Percentiles rank a stretch among this genome's conserved stretches.
Conservation (phyloP, 2,113 vertebrate genomes). For the Pedetes capensis region DNA sequence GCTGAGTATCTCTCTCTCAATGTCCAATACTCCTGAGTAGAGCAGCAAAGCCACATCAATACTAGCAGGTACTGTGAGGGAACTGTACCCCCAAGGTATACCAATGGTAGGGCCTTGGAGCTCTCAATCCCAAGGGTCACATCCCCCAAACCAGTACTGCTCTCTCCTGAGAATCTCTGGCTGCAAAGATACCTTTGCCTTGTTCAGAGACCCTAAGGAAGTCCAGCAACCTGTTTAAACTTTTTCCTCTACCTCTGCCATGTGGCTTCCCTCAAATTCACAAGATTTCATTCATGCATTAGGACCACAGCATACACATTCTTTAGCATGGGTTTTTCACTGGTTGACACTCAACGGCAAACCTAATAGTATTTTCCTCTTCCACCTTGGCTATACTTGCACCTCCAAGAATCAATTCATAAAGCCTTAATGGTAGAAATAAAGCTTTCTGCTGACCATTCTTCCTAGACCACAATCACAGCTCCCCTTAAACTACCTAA, state of each 20-base stretch:
- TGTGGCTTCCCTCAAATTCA: neutral
- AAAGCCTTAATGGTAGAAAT: conserved; percentile 36
- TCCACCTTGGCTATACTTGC: neutral
- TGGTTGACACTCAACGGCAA: neutral
- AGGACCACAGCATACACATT: neutral
- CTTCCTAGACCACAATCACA: neutral
- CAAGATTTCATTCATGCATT: neutral
- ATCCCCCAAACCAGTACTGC: neutral
- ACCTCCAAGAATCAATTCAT: conserved; percentile 12
- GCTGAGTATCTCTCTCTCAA: neutral
- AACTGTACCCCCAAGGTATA: neutral
- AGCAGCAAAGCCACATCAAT: neutral
- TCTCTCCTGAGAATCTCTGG: neutral
- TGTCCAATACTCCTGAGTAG: neutral
- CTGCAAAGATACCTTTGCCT: neutral
- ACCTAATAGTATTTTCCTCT: neutral
- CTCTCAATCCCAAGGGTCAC: neutral
- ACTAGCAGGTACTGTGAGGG: accelerated
- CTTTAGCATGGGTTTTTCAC: neutral
- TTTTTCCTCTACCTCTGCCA: neutral
- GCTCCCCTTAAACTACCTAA: neutral
- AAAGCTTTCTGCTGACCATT: conserved; percentile 40
- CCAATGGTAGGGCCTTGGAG: neutral
- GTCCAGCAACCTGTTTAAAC: neutral
- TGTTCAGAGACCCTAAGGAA: neutral